A percentile compares a stretch with the other conserved stretches of the same genome.
Evolutionary conservation across 2,113 vertebrate genomes (phyloP).

Genomic region (Morphnarchus princeps): DNA sequence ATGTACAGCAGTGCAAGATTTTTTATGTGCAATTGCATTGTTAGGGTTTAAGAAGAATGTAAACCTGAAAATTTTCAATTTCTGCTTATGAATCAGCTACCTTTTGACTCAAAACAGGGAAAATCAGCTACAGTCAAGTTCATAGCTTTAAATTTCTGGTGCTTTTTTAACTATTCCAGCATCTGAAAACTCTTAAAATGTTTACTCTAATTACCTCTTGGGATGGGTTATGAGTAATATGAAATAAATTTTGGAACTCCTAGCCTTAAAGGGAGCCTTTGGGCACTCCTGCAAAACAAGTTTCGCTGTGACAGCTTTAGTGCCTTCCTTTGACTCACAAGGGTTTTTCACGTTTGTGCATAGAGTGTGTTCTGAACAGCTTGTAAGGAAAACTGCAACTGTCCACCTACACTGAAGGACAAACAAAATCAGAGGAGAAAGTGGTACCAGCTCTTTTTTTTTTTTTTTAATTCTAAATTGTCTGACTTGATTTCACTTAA

Average conservation of each 20-base stretch:
- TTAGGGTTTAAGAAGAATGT: not conserved
- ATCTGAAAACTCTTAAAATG: not conserved
- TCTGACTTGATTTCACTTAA: not conserved
- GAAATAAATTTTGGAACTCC: constrained; percentile 37
- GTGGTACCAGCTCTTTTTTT: not conserved
- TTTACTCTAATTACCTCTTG: constrained; percentile 11
- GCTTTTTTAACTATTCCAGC: not conserved
- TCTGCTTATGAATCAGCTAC: not conserved
- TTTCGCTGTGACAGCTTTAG: not conserved
- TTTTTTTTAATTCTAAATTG: not conserved
- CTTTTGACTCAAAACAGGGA: not conserved
- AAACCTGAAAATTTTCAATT: not conserved
- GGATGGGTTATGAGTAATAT: constrained; percentile 48
- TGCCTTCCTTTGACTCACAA: not conserved
- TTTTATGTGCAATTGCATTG: not conserved
- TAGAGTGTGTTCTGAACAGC: not conserved
- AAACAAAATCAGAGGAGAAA: not conserved
- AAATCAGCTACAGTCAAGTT: not conserved
- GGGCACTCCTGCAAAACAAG: not conserved
- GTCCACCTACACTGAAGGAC: not conserved
- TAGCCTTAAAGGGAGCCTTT: not conserved
- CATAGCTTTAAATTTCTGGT: not conserved
- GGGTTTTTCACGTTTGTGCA: not conserved
- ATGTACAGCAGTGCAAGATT: not conserved
- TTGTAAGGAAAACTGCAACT: not conserved